These are phyloP conservation scores for Tachycineta bicolor DNA, from an alignment of 2,113 vertebrate species.

Conservation along the genomic window DNA sequence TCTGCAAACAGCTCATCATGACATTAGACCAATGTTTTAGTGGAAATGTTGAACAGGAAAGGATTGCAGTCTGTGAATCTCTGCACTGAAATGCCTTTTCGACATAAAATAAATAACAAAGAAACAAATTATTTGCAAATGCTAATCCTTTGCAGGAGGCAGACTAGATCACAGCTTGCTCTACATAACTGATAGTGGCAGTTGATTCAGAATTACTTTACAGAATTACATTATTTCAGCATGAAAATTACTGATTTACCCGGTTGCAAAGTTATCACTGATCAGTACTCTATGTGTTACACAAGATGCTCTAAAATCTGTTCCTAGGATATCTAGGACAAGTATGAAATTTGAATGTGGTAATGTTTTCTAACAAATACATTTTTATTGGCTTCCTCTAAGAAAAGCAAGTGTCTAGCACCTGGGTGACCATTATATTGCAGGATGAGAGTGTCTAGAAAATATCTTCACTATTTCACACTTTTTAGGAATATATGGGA, in stretches of 20 bases:
- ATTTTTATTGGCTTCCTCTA: background rate
- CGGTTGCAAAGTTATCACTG: background rate
- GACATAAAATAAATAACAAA: background rate
- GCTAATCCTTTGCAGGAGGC: background rate
- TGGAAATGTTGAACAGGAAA: background rate
- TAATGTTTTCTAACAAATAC: background rate
- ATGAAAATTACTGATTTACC: background rate
- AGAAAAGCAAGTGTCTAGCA: background rate
- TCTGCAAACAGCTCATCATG: background rate
- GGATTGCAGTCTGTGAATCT: background rate
- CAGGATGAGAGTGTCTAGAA: background rate
- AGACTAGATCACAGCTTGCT: background rate
- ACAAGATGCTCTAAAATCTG: background rate
- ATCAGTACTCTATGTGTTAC: background rate
- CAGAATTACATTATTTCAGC: background rate
- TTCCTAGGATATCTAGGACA: background rate
- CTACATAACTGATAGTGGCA: background rate
- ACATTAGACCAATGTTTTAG: background rate
- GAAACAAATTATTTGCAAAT: background rate
- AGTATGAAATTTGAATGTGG: background rate
- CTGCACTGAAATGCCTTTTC: background rate
- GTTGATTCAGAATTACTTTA: background rate
- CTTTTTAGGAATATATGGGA: background rate
- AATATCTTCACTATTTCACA: rapidly evolving
- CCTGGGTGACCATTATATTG: background rate